Conservation (phyloP, 2,113 vertebrate species). For the Fulmarus glacialis region DNA sequence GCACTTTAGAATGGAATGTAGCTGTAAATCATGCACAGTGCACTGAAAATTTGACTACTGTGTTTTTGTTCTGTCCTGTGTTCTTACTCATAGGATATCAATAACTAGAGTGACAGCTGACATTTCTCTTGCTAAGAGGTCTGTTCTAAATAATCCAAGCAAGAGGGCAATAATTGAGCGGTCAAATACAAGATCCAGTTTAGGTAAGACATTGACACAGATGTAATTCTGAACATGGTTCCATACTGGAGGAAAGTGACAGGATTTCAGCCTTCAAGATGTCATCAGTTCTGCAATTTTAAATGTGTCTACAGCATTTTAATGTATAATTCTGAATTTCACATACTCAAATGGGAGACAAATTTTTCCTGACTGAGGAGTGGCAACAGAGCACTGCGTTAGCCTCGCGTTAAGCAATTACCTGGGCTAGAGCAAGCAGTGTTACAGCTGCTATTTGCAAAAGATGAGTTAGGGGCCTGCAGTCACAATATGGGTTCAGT, state of each 20-base stretch:
- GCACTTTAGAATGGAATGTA: not conserved
- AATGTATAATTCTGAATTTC: not conserved
- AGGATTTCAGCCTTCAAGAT: not conserved
- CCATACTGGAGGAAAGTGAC: not conserved
- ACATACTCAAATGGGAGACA: not conserved
- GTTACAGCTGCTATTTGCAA: fast-evolving
- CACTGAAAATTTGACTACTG: not conserved
- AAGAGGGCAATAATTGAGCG: conserved; percentile 97
- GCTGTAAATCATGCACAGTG: not conserved
- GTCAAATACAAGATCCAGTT: conserved; percentile 94
- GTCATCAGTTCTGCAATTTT: not conserved
- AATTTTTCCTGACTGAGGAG: not conserved
- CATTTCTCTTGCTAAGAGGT: conserved; percentile 98
- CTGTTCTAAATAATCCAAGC: conserved; percentile 98
- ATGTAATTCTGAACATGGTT: fast-evolving
- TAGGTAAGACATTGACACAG: conserved; percentile 79
- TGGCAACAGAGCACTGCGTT: not conserved
- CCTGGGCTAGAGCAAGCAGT: not conserved
- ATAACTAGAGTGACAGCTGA: conserved; percentile 98
- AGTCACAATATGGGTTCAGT: not conserved
- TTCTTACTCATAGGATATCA: conserved; percentile 88
- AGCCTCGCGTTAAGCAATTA: fast-evolving
- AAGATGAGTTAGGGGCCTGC: not conserved
- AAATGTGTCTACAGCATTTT: not conserved
- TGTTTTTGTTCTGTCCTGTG: conserved; percentile 54